Base-by-base conservation (phyloP, 2,888 invertebrate species). In the Polia nebulosa region DNA sequence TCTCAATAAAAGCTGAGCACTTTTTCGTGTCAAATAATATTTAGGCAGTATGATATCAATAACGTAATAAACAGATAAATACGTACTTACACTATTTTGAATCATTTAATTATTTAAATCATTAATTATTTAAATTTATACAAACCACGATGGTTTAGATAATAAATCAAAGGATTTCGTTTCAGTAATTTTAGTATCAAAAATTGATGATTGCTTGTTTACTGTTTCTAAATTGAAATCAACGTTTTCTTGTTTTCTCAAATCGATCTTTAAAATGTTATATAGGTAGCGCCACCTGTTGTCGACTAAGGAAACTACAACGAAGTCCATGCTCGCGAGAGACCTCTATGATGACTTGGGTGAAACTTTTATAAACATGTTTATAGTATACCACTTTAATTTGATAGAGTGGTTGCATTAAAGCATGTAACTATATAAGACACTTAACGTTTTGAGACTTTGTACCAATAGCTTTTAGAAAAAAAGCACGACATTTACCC, bases 231-330 rank as follows among this genome's bases (percentile, higher is more conserved):
- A 9, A n/a, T 11, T 36, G 3, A 63, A 45, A 41, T 29, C 11
- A 9, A 47, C n/a, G 29, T 13, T 34, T 3, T 32, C 41, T 44
- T 15, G 11, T 36, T 41, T 32, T 56, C 13, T 15, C 15, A 27
- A 36, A 32, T 32, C 32, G 3, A 65, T 47, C 25, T 61, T 53
- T 27, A 53, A 69, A 80, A 75, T 49, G 57, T 17, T 53, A 47
- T 53, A 47, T 53, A 39, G 8, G 70, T 72, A 66, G 61, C 84
- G 85, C 84, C 85, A 85, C 63, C 84, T 85, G 36, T 72, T 53
- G 34, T 20, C 36, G 15, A 51, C 20, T 51, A 72, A 29, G 22
- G 56, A 45, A 69, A 81, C 70, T 76, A 77, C 55, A 57, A 17
- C 34, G 64, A 66, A 44, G 47, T 27, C 32, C 36, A 45, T 32